A percentile compares a stretch with the other conserved stretches of the same genome.
Evolutionary conservation across 1,140 invertebrate species (phyloP).

Genomic region (Platyura marginata): DNA sequence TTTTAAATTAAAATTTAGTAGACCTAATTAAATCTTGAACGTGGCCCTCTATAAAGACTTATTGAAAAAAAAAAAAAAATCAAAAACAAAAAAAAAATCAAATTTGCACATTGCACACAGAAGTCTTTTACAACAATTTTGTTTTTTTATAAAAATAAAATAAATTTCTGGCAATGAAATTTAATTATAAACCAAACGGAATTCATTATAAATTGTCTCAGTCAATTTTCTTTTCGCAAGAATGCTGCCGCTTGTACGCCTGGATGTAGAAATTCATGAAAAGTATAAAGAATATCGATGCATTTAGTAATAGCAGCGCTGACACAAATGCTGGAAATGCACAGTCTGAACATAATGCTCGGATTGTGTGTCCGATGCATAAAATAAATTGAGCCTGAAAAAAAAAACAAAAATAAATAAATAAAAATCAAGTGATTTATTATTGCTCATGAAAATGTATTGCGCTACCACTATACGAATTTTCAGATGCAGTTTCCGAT

Average conservation of each 20-base stretch:
- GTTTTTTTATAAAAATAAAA: too few species aligned
- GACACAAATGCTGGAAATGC: slow-evolving; percentile 59
- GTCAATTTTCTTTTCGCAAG: slow-evolving; percentile 1
- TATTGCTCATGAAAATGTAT: slow-evolving; percentile 4
- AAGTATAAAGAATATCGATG: slow-evolving; percentile 75
- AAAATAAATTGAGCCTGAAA: slow-evolving; percentile 57
- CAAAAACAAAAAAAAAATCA: too few species aligned
- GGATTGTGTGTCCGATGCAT: slow-evolving; percentile 54
- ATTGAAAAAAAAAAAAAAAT: too few species aligned
- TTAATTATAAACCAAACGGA: too few species aligned
- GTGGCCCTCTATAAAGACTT: too few species aligned
- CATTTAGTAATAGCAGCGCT: slow-evolving; percentile 60
- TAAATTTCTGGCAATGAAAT: too few species aligned
- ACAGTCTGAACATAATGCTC: slow-evolving; percentile 52
- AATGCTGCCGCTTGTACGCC: slow-evolving; percentile 40
- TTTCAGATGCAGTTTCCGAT: not conserved
- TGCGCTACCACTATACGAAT: not conserved
- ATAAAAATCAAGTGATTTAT: too few species aligned
- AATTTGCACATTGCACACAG: too few species aligned
- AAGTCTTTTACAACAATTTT: too few species aligned
- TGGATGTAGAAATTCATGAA: slow-evolving; percentile 84
- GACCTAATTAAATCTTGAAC: too few species aligned
- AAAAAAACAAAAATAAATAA: slow-evolving; percentile 12
- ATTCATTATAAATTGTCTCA: too few species aligned
- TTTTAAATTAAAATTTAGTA: too few species aligned